Evolutionary conservation across 2,888 invertebrate genomes (phyloP).

Genomic region (Diarsia mendica): DNA sequence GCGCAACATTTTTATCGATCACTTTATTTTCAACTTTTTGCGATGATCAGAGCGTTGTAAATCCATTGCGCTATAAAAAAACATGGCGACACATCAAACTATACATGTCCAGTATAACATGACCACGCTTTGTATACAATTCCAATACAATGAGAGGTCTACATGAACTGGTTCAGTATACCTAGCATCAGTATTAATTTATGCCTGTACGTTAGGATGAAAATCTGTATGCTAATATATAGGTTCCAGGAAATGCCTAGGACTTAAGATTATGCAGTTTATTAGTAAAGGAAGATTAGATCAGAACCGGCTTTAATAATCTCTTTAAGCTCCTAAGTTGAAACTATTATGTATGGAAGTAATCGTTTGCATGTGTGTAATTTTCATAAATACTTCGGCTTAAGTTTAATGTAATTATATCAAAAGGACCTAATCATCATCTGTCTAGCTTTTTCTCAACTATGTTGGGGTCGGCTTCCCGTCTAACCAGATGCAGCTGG

Average conservation of each 20-base stretch:
- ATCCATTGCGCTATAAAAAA: neutral
- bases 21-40: neutral
- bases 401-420: neutral
- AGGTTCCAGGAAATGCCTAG: conserved; percentile 41
- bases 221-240: conserved; percentile 44
- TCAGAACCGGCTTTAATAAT: conserved; percentile 28
- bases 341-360: conserved; percentile 16
- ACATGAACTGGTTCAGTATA: too few species aligned
- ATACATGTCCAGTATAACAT: too few species aligned
- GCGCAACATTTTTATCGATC: neutral
- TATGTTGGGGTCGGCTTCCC: too few species aligned
- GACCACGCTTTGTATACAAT: too few species aligned
- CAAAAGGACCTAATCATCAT: neutral
- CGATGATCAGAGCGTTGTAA: neutral
- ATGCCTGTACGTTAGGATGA: conserved; percentile 33
- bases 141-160: too few species aligned
- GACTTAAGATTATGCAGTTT: conserved; percentile 36
- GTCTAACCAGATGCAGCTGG: too few species aligned
- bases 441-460: too few species aligned
- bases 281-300: conserved; percentile 39
- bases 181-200: conserved; percentile 28
- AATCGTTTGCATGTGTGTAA: conserved; percentile 11
- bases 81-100: too few species aligned
- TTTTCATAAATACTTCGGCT: neutral
- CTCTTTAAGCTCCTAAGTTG: conserved; percentile 13